Percentiles rank a stretch among this genome's conserved stretches.
Evolutionary conservation across 2,113 vertebrate genomes (phyloP).

Genomic region (Arothron firmamentum): DNA sequence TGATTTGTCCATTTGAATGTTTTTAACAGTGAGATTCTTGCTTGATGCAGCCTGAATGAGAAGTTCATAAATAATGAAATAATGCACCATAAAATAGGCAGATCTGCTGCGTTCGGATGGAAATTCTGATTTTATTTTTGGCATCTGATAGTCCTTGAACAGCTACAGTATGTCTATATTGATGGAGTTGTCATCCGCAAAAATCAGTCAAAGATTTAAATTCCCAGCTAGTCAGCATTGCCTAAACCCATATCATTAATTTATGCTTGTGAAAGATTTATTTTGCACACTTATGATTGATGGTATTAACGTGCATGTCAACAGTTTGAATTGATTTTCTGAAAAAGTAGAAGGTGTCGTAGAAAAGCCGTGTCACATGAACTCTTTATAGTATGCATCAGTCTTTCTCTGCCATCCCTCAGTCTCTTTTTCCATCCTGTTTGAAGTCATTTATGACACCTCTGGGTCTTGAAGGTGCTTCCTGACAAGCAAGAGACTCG

Average conservation of each 20-base stretch:
- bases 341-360: constrained; percentile 9
- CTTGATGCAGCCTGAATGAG: background rate
- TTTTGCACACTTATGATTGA: background rate
- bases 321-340: constrained; percentile 9
- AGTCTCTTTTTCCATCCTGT: constrained; percentile 19
- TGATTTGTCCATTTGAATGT: background rate
- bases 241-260: constrained; percentile 15
- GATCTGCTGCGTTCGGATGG: background rate
- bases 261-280: background rate
- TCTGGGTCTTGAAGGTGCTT: constrained; percentile 54
- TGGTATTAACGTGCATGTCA: background rate
- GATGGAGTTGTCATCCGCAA: constrained; percentile 5
- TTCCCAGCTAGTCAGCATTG: constrained; percentile 19
- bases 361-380: constrained; percentile 35
- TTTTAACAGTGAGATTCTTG: background rate
- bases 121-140: background rate
- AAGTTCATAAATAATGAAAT: background rate
- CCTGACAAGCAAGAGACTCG: constrained; percentile 52
- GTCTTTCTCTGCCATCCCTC: constrained; percentile 26
- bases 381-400: constrained; percentile 39
- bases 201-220: background rate
- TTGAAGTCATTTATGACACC: constrained; percentile 61
- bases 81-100: background rate
- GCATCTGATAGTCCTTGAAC: constrained; percentile 3
- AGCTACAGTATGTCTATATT: background rate